Base-by-base conservation (phyloP, 2,888 invertebrate genomes). In the Nomada ruficornis region DNA sequence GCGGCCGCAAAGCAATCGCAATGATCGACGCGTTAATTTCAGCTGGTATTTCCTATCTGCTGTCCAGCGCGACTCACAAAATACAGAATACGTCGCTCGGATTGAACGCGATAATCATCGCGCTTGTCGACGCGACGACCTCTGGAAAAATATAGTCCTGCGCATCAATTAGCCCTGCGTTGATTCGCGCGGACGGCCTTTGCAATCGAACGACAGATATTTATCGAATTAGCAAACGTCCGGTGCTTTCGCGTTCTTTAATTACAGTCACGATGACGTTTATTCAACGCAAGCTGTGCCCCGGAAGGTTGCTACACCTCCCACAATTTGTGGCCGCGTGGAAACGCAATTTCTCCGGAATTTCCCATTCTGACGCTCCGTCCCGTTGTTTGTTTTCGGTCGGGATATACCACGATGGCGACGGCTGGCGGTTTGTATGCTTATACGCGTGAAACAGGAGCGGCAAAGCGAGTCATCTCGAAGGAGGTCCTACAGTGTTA, bases 301-400 rank as follows among this genome's bases (percentile, higher is more conserved):
- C 7, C 36, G 36, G 36, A 36, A 0, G 36, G 36, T 5, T 5
- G 36, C 36, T 36, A 7, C 36, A 5, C 7, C 36, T 7, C 36
- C 7, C 36, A 7, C 7, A 36, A 36, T 15, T 47, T 47, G 11
- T 47, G 63, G 11, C 23, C 18, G 62, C 52, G 72, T 52, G 7
- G 36, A 57, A 57, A 36, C 42, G 77, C 47, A 67, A 78, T 78
- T 75, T 78, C 44, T 23, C 15, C 11, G 63, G 47, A 47, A 47
- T 47, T 47, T 47, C 47, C 47, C 47, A 3, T 2, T 4, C 47
- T 4, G 13, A 15, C 47, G 47, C 47, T 20, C 23, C 26, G 59
- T 59, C 7, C 44, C 11, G 57, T 18, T 77, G 77, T 80, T 80
- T 72, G 77, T 78, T 77, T 54, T 73, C 68, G 68, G 78, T 73